Evolutionary conservation across 2,888 invertebrate genomes (phyloP).

Genomic region (Calliphora vomitoria): DNA sequence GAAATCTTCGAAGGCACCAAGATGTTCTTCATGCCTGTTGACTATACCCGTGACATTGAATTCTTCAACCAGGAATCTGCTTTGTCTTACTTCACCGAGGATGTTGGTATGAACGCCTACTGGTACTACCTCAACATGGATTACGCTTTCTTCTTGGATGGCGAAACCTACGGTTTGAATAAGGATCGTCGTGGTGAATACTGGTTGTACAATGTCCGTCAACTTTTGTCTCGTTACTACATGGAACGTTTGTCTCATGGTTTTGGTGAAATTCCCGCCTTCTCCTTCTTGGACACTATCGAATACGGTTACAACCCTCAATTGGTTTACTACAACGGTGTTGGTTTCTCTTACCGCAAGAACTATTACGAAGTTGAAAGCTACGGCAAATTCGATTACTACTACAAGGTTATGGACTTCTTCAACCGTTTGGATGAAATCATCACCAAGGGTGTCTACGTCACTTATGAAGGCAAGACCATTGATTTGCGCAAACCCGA

Average conservation of each 20-base stretch:
- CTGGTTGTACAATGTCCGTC: slow-evolving; percentile 88
- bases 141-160: slow-evolving; percentile 88
- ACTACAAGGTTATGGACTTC: slow-evolving; percentile 78
- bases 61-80: slow-evolving; percentile 86
- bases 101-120: slow-evolving; percentile 88
- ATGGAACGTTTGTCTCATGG: slow-evolving; percentile 89
- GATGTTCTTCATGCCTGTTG: slow-evolving; percentile 85
- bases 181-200: slow-evolving; percentile 88
- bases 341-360: slow-evolving; percentile 87
- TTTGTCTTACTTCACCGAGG: slow-evolving; percentile 89
- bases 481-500: slow-evolving; percentile 87
- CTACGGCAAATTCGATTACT: slow-evolving; percentile 79
- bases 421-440: slow-evolving; percentile 85
- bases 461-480: slow-evolving; percentile 81
- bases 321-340: slow-evolving; percentile 87
- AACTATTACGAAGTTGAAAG: slow-evolving; percentile 82
- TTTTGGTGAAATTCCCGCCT: slow-evolving; percentile 86
- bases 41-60: slow-evolving; percentile 86
- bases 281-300: slow-evolving; percentile 86
- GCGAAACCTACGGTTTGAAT: slow-evolving; percentile 85
- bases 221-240: slow-evolving; percentile 89
- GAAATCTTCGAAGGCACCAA: slow-evolving; percentile 76
- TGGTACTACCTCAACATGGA: slow-evolving; percentile 88
- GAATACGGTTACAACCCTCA: slow-evolving; percentile 87
- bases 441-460: slow-evolving; percentile 85